Conservation (phyloP, 2,888 invertebrate genomes). For the Galerucella calmariensis region DNA sequence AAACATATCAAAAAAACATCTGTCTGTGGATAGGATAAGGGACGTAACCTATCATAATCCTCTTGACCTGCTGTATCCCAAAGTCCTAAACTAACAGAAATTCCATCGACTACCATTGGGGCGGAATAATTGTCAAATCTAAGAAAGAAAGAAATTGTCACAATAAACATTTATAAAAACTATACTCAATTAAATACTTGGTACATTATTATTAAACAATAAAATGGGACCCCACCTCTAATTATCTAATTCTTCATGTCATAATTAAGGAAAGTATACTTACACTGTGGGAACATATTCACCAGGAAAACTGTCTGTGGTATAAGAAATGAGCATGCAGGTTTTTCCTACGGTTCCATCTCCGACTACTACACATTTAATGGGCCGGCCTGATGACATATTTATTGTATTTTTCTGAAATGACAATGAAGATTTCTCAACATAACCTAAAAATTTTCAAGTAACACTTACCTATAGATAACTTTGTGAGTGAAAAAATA, state of each 20-base stretch:
- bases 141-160: constrained; percentile 47
- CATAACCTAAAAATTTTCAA: constrained; percentile 37
- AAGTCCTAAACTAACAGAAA: constrained; percentile 93
- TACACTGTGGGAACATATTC: constrained; percentile 96
- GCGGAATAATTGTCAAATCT: constrained; percentile 99
- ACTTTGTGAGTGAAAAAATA: constrained; percentile 19
- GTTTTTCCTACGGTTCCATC: constrained; percentile 96
- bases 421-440: constrained; percentile 29
- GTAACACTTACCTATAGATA: constrained; percentile 30
- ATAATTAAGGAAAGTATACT: constrained; percentile 64
- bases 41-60: constrained; percentile 95
- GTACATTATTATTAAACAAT: neutral
- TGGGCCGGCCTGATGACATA: constrained; percentile 93
- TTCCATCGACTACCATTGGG: constrained; percentile 98
- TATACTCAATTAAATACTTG: neutral
- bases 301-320: constrained; percentile 92
- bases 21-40: constrained; percentile 98
- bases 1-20: constrained; percentile 99
- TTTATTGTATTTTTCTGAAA: constrained; percentile 41
- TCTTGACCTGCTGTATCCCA: constrained; percentile 99
- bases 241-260: neutral
- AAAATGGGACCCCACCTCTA: neutral
- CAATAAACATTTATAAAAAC: neutral
- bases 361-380: constrained; percentile 92
- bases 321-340: constrained; percentile 93